Evolutionary conservation across 2,888 invertebrate species (phyloP), one percentile per base, ranked within the genome.

Genomic region (Leptopilina drosophilae): DNA sequence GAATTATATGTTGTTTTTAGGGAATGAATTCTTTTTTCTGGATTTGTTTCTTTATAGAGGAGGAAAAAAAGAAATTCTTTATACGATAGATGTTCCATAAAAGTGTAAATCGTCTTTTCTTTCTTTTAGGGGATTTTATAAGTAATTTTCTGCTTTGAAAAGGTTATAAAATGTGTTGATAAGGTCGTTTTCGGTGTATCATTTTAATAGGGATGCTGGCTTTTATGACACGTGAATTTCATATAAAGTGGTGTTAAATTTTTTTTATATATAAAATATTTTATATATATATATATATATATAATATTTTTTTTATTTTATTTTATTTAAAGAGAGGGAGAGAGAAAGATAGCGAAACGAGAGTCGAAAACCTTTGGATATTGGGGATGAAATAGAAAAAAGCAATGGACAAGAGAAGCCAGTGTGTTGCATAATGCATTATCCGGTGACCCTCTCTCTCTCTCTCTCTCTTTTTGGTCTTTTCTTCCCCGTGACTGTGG

Each of bases 351-450:
- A 49, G 69, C 20, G n/a, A 20, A 49, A 49, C 26, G 53, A 26
- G 46, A 26, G 69, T 15, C 49, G 49, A 53, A 69, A 69, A 69
- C 53, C 69, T 69, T 46, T 12, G 53, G 49, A 69, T 53, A 69
- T 62, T 20, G 69, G 69, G 26, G 42, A 33, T 69, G 26, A 49
- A 69, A 69, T 69, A 53, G 53, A 69, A 69, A 69, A 20, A 69
- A 69, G 69, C 69, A 69, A 64, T 78, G 81, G 80, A 80, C 78
- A 76, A 78, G 78, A 64, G 66, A 67, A 69, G 73, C 66, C n/a
- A 59, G 62, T 53, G 73, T 59, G 49, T 83, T 82, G 80, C 80
- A 82, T 82, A 79, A 82, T 82, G 80, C 79, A 82, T 82, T 80
- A 42, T 59, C 77, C 49, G 80, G 56, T 76, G 80, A 79, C 79